Conservation (phyloP, 2,888 invertebrate species). For the Campoplex capitator region DNA sequence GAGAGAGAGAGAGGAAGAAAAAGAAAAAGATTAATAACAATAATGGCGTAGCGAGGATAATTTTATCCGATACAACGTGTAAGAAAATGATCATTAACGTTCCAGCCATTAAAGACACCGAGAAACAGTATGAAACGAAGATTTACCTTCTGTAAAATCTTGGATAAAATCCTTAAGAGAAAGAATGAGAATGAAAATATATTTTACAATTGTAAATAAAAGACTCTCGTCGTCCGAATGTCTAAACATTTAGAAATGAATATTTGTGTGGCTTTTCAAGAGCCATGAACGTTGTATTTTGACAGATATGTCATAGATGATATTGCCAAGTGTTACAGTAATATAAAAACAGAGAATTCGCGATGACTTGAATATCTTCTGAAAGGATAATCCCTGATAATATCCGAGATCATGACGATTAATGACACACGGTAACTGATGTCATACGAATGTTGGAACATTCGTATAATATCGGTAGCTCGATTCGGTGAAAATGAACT, state of each 20-base stretch:
- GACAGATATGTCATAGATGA: neutral
- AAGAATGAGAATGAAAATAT: neutral
- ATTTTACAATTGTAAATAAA: neutral
- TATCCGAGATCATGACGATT: neutral
- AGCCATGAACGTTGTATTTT: neutral
- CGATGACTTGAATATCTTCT: neutral
- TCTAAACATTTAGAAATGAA: neutral
- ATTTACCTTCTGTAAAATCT: neutral
- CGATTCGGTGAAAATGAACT: neutral
- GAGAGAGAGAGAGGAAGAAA: constrained; percentile 5
- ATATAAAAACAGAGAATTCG: neutral
- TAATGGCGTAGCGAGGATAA: constrained; percentile 39
- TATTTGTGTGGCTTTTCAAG: neutral
- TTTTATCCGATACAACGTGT: constrained; percentile 37
- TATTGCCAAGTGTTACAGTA: neutral
- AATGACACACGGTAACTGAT: neutral
- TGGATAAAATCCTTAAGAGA: neutral
- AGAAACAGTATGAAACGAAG: neutral
- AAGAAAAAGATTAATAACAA: constrained; percentile 47
- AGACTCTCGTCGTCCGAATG: neutral
- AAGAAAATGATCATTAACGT: constrained; percentile 46
- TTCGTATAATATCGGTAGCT: neutral
- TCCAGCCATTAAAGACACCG: constrained; percentile 6
- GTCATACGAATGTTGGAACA: neutral
- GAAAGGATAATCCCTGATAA: neutral